These are phyloP conservation scores for Pseudomyrmex sp. DNA, from an alignment of 1,140 invertebrate species.

Conservation along the genomic window DNA sequence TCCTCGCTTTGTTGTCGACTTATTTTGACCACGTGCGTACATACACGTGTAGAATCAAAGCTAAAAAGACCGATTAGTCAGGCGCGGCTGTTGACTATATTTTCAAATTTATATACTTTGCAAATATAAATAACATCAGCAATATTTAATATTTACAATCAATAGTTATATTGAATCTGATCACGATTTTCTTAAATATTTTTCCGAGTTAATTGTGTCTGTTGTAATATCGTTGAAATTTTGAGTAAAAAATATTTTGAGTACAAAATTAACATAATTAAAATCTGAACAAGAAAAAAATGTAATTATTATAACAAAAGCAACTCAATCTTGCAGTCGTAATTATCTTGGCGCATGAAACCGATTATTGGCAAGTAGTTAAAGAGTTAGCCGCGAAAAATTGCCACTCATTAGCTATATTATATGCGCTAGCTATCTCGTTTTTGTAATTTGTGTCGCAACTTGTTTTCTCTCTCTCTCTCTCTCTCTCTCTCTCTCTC, in stretches of 20 bases:
- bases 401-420: slow-evolving; percentile 25
- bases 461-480: slow-evolving; percentile 56
- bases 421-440: slow-evolving; percentile 48
- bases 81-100: slow-evolving; percentile 36
- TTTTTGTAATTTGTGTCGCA: slow-evolving; percentile 64
- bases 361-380: neutral
- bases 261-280: no score
- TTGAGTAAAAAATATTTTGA: no score
- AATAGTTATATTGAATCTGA: no score
- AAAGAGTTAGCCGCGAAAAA: slow-evolving; percentile 7
- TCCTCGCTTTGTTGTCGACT: slow-evolving; percentile 35
- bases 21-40: slow-evolving; percentile 42
- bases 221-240: no score
- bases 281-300: no score
- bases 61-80: slow-evolving; percentile 38
- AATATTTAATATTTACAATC: slow-evolving; percentile 20
- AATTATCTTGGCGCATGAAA: neutral
- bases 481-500: no score
- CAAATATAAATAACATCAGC: slow-evolving; percentile 36
- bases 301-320: neutral
- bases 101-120: slow-evolving; percentile 45
- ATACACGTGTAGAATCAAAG: slow-evolving; percentile 49
- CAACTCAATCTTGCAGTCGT: neutral
- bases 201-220: no score
- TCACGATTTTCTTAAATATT: neutral